Percentiles rank a stretch among this genome's conserved stretches.
These are phyloP conservation scores for Propithecus perrieri DNA, from an alignment of 2,797 vertebrate genomes.

Conservation along the genomic window DNA sequence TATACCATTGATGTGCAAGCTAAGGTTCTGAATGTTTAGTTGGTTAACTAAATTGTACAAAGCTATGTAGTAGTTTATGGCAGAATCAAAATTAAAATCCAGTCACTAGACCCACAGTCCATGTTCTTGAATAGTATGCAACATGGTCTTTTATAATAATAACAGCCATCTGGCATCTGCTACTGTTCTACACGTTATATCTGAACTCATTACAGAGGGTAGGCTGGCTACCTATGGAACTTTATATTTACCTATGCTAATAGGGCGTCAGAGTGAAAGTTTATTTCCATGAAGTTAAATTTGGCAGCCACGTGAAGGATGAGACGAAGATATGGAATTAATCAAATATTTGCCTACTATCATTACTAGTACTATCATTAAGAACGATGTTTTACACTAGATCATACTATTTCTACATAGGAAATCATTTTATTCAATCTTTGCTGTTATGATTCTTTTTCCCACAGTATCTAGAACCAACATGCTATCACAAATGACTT, in stretches of 20 bases:
- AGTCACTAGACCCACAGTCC: neutral
- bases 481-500: neutral
- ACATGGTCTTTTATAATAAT: neutral
- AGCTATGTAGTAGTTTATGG: neutral
- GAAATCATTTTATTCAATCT: neutral
- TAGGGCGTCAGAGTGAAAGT: neutral
- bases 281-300: conserved; percentile 19
- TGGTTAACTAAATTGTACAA: neutral
- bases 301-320: neutral
- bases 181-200: neutral
- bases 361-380: neutral
- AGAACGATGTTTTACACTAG: neutral
- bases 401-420: neutral
- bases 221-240: neutral
- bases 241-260: neutral
- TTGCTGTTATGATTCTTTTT: neutral
- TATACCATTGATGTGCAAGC: neutral
- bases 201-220: neutral
- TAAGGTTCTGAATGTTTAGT: neutral
- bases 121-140: neutral
- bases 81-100: neutral
- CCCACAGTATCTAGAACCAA: neutral
- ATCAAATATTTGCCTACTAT: neutral
- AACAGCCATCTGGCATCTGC: neutral
- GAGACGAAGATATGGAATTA: neutral